Base-by-base conservation (phyloP, 2,888 invertebrate genomes). In the Scaptomyza caliginosa region DNA sequence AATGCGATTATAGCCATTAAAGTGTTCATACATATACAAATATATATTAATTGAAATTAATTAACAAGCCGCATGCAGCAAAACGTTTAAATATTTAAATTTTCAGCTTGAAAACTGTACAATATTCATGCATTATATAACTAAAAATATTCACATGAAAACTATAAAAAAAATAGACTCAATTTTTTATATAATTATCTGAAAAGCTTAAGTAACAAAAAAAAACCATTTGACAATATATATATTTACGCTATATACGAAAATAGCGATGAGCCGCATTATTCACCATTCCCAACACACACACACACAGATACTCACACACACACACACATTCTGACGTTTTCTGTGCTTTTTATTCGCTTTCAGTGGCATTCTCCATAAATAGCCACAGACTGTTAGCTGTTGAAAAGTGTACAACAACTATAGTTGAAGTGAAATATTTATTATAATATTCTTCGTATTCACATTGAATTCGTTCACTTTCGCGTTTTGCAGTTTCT, bases 341-440 rank as follows among this genome's bases (percentile, higher is more conserved):
- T 67, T 68, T 62, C 21, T 50, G 59, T 58, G 55, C 54, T 34
- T 43, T 55, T 60, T 36, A n/a, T 48, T 38, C 48, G n/a, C 62
- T 26, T 43, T 51, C 34, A 6, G 13, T 52, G 57, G 70, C 65
- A 75, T 83, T 86, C 82, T 88, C 89, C 89, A 88, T 88, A 89
- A 89, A 89, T 89, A 89, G 89, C 73, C 71, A 77, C 68, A 68
- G 50, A 62, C 60, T 36, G 49, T 28, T 34, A 42, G 55, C 60
- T 42, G 42, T 23, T 36, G 45, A 49, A 62, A 60, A 66, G 66
- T 65, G 57, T 65, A 67, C 58, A 63, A 51, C 46, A 67, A 57
- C 50, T 17, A 13, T 32, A 34, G 30, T 56, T 48, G 51, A 68
- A 65, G 57, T 51, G 52, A 67, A 52, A 43, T 43, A 19, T 32